A percentile compares a stretch with the other conserved stretches of the same genome.
Evolutionary conservation across 2,888 invertebrate genomes (phyloP).

Genomic region (Clistopyga incitator): DNA sequence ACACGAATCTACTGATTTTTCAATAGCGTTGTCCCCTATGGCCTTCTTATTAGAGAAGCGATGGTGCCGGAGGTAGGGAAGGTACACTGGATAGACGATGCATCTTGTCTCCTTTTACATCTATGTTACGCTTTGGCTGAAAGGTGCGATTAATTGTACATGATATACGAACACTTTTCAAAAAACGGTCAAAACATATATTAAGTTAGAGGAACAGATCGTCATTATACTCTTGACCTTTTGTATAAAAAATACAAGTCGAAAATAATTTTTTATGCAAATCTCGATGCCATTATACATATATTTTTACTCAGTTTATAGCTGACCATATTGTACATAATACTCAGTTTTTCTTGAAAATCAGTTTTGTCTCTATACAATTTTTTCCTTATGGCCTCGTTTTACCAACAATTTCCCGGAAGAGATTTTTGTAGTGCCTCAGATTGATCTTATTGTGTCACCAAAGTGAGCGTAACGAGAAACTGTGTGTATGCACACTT

Average conservation of each 20-base stretch:
- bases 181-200: no score
- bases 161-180: no score
- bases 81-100: neutral
- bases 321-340: neutral
- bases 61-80: neutral
- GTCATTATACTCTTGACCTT: no score
- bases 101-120: no score
- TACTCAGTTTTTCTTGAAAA: neutral
- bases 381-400: neutral
- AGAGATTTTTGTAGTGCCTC: neutral
- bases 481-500: neutral
- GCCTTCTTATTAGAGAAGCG: neutral
- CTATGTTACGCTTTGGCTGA: no score
- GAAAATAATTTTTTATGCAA: no score
- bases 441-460: constrained; percentile 21
- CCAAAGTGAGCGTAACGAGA: neutral
- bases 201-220: no score
- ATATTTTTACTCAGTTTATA: no score
- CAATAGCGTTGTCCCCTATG: neutral
- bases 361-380: neutral
- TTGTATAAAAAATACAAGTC: no score
- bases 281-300: no score
- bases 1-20: constrained; percentile 7
- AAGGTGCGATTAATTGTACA: no score
- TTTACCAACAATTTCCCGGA: neutral